Evolutionary conservation across 2,113 vertebrate species (phyloP).

Genomic region (Antennarius striatus): DNA sequence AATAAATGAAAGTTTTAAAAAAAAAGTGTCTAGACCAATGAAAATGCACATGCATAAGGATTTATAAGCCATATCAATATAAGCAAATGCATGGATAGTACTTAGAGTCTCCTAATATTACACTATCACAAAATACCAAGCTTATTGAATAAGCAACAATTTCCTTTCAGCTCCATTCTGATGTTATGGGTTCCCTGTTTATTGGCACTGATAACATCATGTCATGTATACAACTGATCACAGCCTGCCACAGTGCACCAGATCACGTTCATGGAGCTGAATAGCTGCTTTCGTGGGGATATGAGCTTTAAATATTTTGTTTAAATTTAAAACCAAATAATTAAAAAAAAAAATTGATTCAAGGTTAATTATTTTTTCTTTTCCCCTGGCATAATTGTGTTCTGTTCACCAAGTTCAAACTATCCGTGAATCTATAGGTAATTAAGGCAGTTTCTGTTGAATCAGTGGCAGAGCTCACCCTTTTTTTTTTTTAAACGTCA

Average conservation of each 20-base stretch:
- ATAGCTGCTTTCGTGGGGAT: background rate
- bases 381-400: too few relatives aligned
- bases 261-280: background rate
- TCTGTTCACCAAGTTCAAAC: too few relatives aligned
- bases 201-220: conserved; percentile 17
- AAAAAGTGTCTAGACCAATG: background rate
- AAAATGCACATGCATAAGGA: conserved; percentile 1
- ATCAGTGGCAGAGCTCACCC: conserved; percentile 10
- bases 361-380: too few relatives aligned
- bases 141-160: conserved; percentile 11
- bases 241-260: background rate
- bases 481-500: conserved; percentile 3
- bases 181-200: conserved; percentile 9
- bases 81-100: conserved; percentile 1
- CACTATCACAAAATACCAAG: background rate
- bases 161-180: conserved; percentile 9
- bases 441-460: background rate
- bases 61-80: background rate
- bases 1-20: too few relatives aligned
- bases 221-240: background rate
- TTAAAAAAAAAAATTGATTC: too few relatives aligned
- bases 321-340: too few relatives aligned
- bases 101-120: background rate
- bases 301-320: background rate
- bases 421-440: too few relatives aligned